Evolutionary conservation across 2,888 invertebrate species (phyloP), one percentile per base, ranked within the genome.

Genomic region (Patella ulyssiponensis): DNA sequence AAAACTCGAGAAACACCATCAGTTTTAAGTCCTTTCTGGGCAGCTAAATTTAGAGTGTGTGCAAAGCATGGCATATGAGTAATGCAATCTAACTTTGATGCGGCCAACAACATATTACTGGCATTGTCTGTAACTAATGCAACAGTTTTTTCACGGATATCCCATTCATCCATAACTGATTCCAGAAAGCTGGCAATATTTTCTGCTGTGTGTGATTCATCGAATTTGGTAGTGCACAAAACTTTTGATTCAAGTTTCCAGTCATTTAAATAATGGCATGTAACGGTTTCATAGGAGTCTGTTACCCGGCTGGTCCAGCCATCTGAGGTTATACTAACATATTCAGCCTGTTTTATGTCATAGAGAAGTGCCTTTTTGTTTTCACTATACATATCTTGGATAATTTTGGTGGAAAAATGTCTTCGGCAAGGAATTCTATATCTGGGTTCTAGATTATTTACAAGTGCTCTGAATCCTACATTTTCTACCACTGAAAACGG

Each of bases 291-390:
- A 23, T 69, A 77, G 23, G 70, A 74, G 44, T 74, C 74, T 27
- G 70, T 69, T n/a, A 51, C 73, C 52, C 74, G 44, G 53, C 73
- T 20, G 15, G 73, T 77, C 77, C 77, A 77, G n/a, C 73, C 77
- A 77, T 77, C 77, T 20, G 77, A 58, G 3, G 69, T 77, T n/a
- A 77, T n/a, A 44, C 64, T 58, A 17, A 73, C 71, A n/a, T 27
- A 52, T 69, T 44, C 33, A 9, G 74, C 64, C 70, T 20, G 33
- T 15, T 73, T 69, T 20, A 73, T n/a, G 20, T n/a, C 73, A 11
- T 44, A 51, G 12, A 44, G 23, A 58, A 77, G 64, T 69, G 20
- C 4, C n/a, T 44, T 15, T 69, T 33, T 53, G 44, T 56, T 74
- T 17, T 74, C 56, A 11, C 12, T 44, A n/a, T 74, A n/a, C n/a